A percentile compares a stretch with the other conserved stretches of the same genome.
These are phyloP conservation scores for Allophyes oxyacanthae DNA, from an alignment of 2,888 invertebrate genomes.

Conservation along the genomic window DNA sequence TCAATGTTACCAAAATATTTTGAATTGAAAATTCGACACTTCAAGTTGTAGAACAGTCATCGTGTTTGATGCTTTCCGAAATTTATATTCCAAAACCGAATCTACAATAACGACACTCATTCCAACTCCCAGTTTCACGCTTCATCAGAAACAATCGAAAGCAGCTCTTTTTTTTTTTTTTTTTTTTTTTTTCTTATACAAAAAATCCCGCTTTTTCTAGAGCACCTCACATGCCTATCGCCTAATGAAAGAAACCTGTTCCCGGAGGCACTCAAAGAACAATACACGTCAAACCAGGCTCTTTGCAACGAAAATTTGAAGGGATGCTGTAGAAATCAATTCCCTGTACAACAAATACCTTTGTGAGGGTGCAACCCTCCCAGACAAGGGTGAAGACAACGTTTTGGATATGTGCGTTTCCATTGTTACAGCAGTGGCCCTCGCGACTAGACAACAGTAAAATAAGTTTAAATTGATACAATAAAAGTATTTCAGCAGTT, in stretches of 20 bases:
- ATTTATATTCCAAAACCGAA: too few relatives aligned
- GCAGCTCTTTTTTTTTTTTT: too few relatives aligned
- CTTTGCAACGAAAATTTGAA: conserved; percentile 50
- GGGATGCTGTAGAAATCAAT: conserved; percentile 78
- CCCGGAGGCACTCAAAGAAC: conserved; percentile 54
- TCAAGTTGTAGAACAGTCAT: too few relatives aligned
- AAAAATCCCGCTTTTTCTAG: conserved; percentile 1
- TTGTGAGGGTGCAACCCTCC: conserved; percentile 66
- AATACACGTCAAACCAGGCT: conserved; percentile 58
- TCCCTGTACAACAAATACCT: conserved; percentile 67
- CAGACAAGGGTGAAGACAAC: conserved; percentile 65
- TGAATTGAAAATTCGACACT: too few relatives aligned
- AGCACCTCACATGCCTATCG: conserved; percentile 7
- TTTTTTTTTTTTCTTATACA: too few relatives aligned
- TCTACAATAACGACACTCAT: too few relatives aligned
- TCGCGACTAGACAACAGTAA: too few relatives aligned
- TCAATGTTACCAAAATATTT: too few relatives aligned
- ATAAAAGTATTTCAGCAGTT: too few relatives aligned
- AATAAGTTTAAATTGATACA: too few relatives aligned
- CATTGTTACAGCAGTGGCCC: too few relatives aligned
- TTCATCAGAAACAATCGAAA: conserved; percentile 19
- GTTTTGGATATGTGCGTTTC: conserved; percentile 58
- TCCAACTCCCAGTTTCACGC: conserved; percentile 4
- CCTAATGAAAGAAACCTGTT: conserved; percentile 33
- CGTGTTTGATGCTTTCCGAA: too few relatives aligned